Percentiles rank a stretch among this genome's conserved stretches.
These are phyloP conservation scores for Drosophila lacertosa DNA, from an alignment of 1,140 invertebrate species.

Conservation along the genomic window DNA sequence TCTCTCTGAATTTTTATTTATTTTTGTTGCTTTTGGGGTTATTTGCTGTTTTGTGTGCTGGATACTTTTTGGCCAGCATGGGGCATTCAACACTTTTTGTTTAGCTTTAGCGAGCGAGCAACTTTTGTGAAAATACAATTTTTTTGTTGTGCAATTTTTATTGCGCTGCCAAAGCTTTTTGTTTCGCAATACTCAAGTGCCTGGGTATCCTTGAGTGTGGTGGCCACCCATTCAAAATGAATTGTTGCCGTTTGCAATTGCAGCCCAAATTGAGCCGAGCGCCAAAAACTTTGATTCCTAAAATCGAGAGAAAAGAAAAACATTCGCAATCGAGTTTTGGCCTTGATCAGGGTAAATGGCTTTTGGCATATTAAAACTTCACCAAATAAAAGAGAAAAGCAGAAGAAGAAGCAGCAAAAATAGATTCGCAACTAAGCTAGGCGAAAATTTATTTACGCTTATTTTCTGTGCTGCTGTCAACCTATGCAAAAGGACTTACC, in stretches of 20 bases:
- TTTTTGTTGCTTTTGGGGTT: conserved; percentile 13
- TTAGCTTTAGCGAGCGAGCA: conserved; percentile 41
- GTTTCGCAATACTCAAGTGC: conserved; percentile 71
- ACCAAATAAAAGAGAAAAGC: conserved; percentile 9
- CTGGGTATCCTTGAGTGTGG: conserved; percentile 57
- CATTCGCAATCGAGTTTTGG: conserved; percentile 4
- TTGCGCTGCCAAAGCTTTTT: conserved; percentile 67
- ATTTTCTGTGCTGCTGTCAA: background rate
- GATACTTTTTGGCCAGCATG: conserved; percentile 24
- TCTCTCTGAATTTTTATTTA: background rate
- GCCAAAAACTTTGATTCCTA: conserved; percentile 28
- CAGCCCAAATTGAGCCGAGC: conserved; percentile 23
- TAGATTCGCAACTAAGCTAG: background rate
- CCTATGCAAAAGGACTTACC: background rate
- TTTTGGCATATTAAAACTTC: conserved; percentile 17
- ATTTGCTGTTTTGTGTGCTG: conserved; percentile 21
- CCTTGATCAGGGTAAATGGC: background rate
- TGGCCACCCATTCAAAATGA: conserved; percentile 59
- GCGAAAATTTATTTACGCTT: no score
- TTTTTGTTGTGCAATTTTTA: conserved; percentile 58
- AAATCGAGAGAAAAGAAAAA: conserved; percentile 21
- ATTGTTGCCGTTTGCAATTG: conserved; percentile 69
- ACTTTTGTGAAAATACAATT: conserved; percentile 54
- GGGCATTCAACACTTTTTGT: conserved; percentile 53
- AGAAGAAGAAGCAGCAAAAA: background rate